These are phyloP conservation scores for Cataglyphis rosenhaueri DNA, from an alignment of 2,888 invertebrate genomes.

Conservation along the genomic window DNA sequence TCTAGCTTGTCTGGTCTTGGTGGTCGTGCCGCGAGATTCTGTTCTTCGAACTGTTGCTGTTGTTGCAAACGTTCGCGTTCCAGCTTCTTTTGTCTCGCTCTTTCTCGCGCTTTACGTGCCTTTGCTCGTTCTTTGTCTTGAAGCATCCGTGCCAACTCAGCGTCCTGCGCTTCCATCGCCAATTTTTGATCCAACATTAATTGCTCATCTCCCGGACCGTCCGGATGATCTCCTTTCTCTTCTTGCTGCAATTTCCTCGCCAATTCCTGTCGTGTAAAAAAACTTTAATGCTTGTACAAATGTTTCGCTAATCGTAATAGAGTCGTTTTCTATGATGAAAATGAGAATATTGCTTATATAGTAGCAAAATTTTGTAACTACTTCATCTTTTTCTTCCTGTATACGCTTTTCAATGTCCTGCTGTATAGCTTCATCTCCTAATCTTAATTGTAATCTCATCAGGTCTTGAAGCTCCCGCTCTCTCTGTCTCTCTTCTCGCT, in stretches of 20 bases:
- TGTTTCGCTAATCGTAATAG: too few relatives aligned
- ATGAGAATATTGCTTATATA: neutral
- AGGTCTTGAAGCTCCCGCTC: conserved; percentile 86
- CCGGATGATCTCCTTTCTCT: conserved; percentile 88
- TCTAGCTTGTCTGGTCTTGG: conserved; percentile 83
- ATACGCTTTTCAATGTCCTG: conserved; percentile 87
- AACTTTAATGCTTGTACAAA: neutral
- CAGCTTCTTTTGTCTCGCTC: conserved; percentile 86
- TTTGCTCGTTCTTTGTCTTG: conserved; percentile 92
- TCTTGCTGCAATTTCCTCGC: conserved; percentile 92
- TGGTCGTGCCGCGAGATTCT: conserved; percentile 79
- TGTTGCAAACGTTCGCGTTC: conserved; percentile 85
- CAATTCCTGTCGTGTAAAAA: conserved; percentile 87
- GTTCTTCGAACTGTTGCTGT: conserved; percentile 86
- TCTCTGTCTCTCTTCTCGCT: conserved; percentile 87
- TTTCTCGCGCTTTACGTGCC: conserved; percentile 90
- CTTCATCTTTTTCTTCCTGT: conserved; percentile 92
- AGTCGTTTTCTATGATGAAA: neutral
- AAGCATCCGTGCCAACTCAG: conserved; percentile 91
- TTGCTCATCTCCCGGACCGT: conserved; percentile 82
- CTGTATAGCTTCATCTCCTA: conserved; percentile 83
- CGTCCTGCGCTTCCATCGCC: conserved; percentile 93
- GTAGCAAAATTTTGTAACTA: conserved; percentile 73
- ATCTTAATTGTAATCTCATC: conserved; percentile 83
- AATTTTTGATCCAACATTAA: conserved; percentile 87